phyloP scores from a whole-genome alignment of 1,140 invertebrate species.

The Elysia chlorotica region DNA sequence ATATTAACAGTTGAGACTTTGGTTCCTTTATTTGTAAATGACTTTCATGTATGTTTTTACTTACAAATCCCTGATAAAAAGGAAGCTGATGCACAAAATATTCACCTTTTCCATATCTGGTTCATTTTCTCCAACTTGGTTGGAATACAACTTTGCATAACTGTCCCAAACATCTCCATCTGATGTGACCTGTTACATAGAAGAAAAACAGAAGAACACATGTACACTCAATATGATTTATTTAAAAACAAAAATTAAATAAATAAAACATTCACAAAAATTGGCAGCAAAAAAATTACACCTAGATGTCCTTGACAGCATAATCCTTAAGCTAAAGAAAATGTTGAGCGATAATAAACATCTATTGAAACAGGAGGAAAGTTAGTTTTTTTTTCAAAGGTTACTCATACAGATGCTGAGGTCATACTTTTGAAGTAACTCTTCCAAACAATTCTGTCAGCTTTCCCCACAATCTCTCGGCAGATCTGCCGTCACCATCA shows the following conservation, averaged over 20 bases:
- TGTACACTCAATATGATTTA: background rate
- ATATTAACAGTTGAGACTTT: background rate
- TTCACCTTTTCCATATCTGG: slow-evolving; percentile 35
- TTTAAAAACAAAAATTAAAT: background rate
- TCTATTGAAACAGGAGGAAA: background rate
- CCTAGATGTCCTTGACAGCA: too few species aligned
- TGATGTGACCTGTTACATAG: slow-evolving; percentile 64
- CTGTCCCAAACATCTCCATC: slow-evolving; percentile 79
- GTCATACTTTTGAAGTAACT: slow-evolving; percentile 68
- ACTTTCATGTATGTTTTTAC: background rate
- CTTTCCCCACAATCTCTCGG: slow-evolving; percentile 66
- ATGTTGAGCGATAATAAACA: background rate
- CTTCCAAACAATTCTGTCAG: slow-evolving; percentile 80
- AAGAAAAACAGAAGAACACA: background rate
- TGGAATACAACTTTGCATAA: slow-evolving; percentile 70
- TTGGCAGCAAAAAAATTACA: background rate
- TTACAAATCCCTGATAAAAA: background rate
- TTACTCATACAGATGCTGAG: background rate
- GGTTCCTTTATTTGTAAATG: background rate
- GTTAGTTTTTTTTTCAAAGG: background rate
- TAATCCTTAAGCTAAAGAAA: background rate
- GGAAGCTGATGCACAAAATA: background rate
- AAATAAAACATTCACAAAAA: background rate
- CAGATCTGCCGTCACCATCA: slow-evolving; percentile 67
- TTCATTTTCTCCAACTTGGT: slow-evolving; percentile 5